These are phyloP conservation scores for Champsocephalus gunnari DNA, from an alignment of 2,797 vertebrate genomes.

Conservation along the genomic window DNA sequence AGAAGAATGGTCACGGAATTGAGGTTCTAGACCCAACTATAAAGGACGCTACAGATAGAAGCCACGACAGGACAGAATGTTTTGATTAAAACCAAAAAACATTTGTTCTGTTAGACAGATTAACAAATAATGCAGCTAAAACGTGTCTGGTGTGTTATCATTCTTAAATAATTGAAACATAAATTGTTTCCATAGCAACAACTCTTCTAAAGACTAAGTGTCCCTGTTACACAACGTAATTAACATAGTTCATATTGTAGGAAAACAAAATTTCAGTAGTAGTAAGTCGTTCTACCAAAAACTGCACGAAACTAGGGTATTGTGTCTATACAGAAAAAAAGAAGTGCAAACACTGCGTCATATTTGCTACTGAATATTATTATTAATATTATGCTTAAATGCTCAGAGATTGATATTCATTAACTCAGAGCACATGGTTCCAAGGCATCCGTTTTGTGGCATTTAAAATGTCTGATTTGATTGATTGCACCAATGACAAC, in stretches of 20 bases:
- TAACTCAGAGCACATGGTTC: not conserved
- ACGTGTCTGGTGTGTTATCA: not conserved
- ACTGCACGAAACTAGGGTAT: too few relatives aligned
- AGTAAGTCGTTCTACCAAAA: not conserved
- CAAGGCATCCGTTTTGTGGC: not conserved
- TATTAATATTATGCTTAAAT: not conserved
- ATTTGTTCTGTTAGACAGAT: not conserved
- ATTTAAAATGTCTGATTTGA: not conserved
- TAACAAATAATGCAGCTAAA: not conserved
- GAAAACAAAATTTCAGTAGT: not conserved
- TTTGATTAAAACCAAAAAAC: constrained; percentile 1
- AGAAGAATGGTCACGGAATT: too few relatives aligned
- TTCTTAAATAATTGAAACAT: not conserved
- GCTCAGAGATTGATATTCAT: not conserved
- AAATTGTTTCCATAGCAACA: not conserved
- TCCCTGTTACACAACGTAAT: not conserved
- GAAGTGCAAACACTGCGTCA: not conserved
- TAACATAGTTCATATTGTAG: not conserved
- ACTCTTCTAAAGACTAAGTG: not conserved
- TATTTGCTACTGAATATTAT: not conserved
- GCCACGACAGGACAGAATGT: not conserved
- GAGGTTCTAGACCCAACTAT: too few relatives aligned
- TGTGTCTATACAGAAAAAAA: too few relatives aligned
- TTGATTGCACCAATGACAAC: not conserved
- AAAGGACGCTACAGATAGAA: not conserved